phyloP scores from a whole-genome alignment of 2,888 invertebrate genomes.

The Apodemia hepburni region DNA sequence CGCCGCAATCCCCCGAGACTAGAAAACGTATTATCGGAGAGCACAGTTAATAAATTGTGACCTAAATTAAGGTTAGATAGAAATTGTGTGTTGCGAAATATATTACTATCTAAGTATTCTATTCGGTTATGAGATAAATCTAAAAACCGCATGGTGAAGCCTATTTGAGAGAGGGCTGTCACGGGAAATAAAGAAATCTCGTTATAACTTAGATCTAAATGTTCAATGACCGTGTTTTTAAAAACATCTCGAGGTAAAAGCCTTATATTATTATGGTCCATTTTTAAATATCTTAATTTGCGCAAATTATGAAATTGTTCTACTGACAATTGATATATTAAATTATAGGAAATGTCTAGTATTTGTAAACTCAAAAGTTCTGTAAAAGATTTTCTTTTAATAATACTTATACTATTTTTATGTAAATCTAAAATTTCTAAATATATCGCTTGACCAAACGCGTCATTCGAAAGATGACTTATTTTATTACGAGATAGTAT shows the following conservation, averaged over 20 bases:
- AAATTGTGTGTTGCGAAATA: constrained; percentile 91
- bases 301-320: constrained; percentile 90
- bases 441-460: constrained; percentile 85
- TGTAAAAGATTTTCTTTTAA: constrained; percentile 88
- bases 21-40: constrained; percentile 94
- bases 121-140: constrained; percentile 89
- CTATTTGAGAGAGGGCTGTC: constrained; percentile 87
- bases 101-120: constrained; percentile 92
- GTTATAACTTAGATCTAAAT: constrained; percentile 89
- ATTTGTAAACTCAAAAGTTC: constrained; percentile 87
- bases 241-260: constrained; percentile 89
- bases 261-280: constrained; percentile 86
- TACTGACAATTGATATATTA: constrained; percentile 86
- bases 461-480: constrained; percentile 84
- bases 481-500: constrained; percentile 88
- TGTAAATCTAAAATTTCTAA: constrained; percentile 88
- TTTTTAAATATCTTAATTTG: constrained; percentile 85
- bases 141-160: constrained; percentile 88
- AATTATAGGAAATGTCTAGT: constrained; percentile 89
- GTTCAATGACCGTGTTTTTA: constrained; percentile 88
- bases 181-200: constrained; percentile 90
- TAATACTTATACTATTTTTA: constrained; percentile 85
- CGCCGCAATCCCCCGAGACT: constrained; percentile 88
- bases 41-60: constrained; percentile 89
- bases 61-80: constrained; percentile 88